These are phyloP conservation scores for Leptinotarsa defecta DNA, from an alignment of 1,140 invertebrate species.

Conservation along the genomic window DNA sequence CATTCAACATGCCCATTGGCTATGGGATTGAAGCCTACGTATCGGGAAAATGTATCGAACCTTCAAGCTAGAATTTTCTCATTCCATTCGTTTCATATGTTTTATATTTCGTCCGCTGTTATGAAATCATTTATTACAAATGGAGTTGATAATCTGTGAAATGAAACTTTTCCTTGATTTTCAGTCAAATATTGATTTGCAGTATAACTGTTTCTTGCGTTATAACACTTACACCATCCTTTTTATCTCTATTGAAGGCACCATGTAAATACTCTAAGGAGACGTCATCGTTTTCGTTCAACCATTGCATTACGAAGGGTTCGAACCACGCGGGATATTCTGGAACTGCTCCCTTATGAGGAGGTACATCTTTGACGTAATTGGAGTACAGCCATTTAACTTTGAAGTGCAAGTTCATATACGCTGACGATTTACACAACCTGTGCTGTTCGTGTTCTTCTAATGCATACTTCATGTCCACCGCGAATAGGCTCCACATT, in stretches of 20 bases:
- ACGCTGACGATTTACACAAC: conserved; percentile 95
- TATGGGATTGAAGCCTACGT: too few relatives aligned
- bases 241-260: conserved; percentile 98
- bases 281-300: conserved; percentile 99
- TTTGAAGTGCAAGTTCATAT: conserved; percentile 99
- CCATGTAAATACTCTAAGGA: conserved; percentile 98
- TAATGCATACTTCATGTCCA: conserved; percentile 97
- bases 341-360: conserved; percentile 90
- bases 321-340: conserved; percentile 99
- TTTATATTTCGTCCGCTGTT: too few relatives aligned
- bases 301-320: conserved; percentile 99
- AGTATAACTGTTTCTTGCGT: too few relatives aligned
- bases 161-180: too few relatives aligned
- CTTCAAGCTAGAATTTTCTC: too few relatives aligned
- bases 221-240: conserved; percentile 83
- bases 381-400: conserved; percentile 99
- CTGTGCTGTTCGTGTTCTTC: conserved; percentile 97
- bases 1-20: too few relatives aligned
- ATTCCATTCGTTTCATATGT: too few relatives aligned
- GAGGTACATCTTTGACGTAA: conserved; percentile 97
- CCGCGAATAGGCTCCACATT: conserved; percentile 96
- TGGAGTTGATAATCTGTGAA: too few relatives aligned
- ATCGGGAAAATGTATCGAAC: too few relatives aligned
- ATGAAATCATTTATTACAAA: too few relatives aligned
- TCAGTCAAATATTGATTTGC: too few relatives aligned